These are phyloP conservation scores for Probosciger aterrimus DNA, from an alignment of 2,113 vertebrate species.

Conservation along the genomic window DNA sequence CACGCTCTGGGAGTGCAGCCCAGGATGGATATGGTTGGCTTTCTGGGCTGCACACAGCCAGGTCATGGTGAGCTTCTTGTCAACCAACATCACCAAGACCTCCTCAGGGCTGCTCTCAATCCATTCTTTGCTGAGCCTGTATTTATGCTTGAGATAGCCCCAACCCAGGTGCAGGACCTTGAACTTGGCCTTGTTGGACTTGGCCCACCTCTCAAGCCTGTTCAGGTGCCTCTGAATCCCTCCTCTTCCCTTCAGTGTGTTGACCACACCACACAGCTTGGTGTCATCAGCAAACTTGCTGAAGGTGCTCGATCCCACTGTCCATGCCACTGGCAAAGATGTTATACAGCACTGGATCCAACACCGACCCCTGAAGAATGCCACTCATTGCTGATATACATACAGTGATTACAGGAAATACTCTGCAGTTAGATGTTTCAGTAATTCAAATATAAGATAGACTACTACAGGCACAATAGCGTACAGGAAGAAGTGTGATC, in stretches of 20 bases:
- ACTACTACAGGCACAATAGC: constrained; percentile 48
- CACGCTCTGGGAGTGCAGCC: neutral
- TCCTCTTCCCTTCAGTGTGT: neutral
- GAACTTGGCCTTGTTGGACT: neutral
- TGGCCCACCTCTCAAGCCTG: neutral
- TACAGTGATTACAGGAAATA: neutral
- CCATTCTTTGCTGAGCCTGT: neutral
- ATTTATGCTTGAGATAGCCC: neutral
- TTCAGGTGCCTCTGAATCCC: too few species aligned
- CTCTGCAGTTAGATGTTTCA: neutral
- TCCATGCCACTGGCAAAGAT: neutral
- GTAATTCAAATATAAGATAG: constrained; percentile 19
- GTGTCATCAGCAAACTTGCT: neutral
- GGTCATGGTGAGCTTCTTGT: neutral
- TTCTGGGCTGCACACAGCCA: neutral
- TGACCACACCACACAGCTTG: too few species aligned
- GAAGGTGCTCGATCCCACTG: too few species aligned
- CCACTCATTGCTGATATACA: accelerated
- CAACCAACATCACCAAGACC: neutral
- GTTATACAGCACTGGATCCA: too few species aligned
- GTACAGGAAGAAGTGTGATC: constrained; percentile 48
- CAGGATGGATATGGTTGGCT: neutral
- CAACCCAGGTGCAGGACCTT: neutral
- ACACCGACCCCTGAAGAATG: accelerated
- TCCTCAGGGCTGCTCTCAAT: neutral